Evolutionary conservation across 2,888 invertebrate species (phyloP).

Genomic region (Euphydryas editha): DNA sequence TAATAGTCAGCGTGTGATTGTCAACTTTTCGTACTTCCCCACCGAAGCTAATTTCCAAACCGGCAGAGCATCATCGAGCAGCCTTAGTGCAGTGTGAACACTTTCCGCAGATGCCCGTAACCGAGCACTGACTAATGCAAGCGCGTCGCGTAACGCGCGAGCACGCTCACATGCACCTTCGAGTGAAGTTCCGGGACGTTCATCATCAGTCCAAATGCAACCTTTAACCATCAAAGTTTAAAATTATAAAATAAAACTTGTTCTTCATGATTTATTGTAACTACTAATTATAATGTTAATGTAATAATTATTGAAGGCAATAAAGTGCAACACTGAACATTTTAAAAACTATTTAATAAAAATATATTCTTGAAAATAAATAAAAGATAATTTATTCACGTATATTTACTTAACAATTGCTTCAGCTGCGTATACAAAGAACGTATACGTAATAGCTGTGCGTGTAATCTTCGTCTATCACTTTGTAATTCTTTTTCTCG

Average conservation of each 20-base stretch:
- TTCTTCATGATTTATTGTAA: too few species aligned
- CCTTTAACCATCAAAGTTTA: conserved; percentile 50
- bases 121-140: conserved; percentile 66
- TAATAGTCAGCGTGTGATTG: too few species aligned
- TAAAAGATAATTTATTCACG: too few species aligned
- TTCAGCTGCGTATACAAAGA: conserved; percentile 63
- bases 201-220: conserved; percentile 58
- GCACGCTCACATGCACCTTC: conserved; percentile 62
- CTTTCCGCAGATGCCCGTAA: conserved; percentile 71
- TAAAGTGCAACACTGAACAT: too few species aligned
- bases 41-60: conserved; percentile 75
- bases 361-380: too few species aligned
- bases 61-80: conserved; percentile 69
- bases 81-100: conserved; percentile 63
- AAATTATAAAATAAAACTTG: neutral
- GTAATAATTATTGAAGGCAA: too few species aligned
- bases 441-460: conserved; percentile 64
- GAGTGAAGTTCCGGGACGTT: conserved; percentile 60
- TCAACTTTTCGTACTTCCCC: conserved; percentile 76
- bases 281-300: too few species aligned
- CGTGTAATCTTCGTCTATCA: conserved; percentile 63
- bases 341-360: too few species aligned
- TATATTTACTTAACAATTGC: conserved; percentile 57
- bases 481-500: conserved; percentile 63
- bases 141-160: conserved; percentile 66